Base-by-base conservation (phyloP, 2,888 invertebrate species). In the Pterobdella sp. region DNA sequence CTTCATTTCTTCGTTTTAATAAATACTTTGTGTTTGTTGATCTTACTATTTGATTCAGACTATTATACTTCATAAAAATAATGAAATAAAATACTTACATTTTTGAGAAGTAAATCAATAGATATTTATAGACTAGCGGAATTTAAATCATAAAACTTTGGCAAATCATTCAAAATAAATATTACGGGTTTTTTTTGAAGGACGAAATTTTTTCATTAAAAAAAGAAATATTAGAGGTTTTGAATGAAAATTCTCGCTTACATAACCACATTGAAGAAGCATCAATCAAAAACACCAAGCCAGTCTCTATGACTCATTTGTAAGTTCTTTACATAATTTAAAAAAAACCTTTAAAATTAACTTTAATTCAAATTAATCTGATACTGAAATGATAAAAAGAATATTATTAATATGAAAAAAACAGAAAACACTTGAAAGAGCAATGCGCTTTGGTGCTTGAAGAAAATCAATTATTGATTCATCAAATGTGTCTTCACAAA, bases 361-460 rank as follows among this genome's bases (percentile, higher is more conserved):
- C 26, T 22, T 18, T 49, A 49, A 49, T 73, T 35, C 14, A 7
- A 72, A 49, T 49, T 36, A 26, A 22, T n/a, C 64, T n/a, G 14
- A 26, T 52, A 63, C 7, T 63, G n/a, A 56, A 69, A 63, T 7
- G 10, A 18, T 66, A 67, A 18, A 32, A 67, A 14, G 14, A 52
- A 69, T 56, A 10, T 14, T 64, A 64, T 29, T 29, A 14, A 22
- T 64, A 18, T 49, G 14, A 18, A 49, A 49, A 49, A 18, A 49
- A 4, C 75, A 83, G 82, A 81, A 78, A 80, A 35, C 79, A 81
- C 75, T 77, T 83, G 60, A 81, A 81, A 74, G 81, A 82, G 68
- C 83, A 84, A 77, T 83, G 83, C 26, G 77, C 79, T 60, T 79
- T 83, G 67, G 82, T 84, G n/a, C 76, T 84, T 75, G 83, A 84